Evolutionary conservation across 2,113 vertebrate species (phyloP).

Genomic region (Trachemys scripta): DNA sequence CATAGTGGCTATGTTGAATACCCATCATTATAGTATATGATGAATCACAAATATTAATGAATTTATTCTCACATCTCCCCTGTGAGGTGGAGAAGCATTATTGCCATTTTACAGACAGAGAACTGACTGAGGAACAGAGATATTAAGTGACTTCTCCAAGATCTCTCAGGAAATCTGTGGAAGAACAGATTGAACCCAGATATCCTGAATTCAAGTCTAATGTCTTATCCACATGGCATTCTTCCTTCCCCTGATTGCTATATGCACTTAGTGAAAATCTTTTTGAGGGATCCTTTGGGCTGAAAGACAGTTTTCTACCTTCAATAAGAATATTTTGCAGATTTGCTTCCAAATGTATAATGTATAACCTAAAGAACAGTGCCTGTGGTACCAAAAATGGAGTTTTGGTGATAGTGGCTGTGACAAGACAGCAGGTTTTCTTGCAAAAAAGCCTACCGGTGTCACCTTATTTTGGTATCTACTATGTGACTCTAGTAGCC

Average conservation of each 20-base stretch:
- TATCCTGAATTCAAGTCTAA: conserved; percentile 68
- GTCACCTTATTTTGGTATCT: rapidly evolving
- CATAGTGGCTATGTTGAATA: conserved; percentile 62
- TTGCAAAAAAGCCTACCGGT: not conserved
- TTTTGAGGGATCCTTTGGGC: conserved; percentile 1
- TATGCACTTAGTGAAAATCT: not conserved
- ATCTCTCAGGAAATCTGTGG: not conserved
- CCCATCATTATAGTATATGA: conserved; percentile 72
- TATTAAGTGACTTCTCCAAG: not conserved
- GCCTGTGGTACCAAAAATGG: not conserved
- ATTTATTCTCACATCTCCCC: conserved; percentile 57
- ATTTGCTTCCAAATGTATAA: not conserved
- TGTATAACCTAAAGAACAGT: not conserved
- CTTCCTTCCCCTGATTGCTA: conserved; percentile 23
- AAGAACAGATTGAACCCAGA: not conserved
- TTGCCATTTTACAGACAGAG: conserved; percentile 48
- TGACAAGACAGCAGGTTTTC: not conserved
- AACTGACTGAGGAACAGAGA: not conserved
- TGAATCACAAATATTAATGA: conserved; percentile 66
- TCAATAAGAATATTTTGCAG: not conserved
- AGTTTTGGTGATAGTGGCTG: not conserved
- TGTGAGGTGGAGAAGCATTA: not conserved
- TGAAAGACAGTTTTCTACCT: conserved; percentile 28
- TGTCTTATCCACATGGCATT: not conserved
- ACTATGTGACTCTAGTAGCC: rapidly evolving